These are phyloP conservation scores for Oxycera nigricornis DNA, from an alignment of 2,888 invertebrate species.

Conservation along the genomic window DNA sequence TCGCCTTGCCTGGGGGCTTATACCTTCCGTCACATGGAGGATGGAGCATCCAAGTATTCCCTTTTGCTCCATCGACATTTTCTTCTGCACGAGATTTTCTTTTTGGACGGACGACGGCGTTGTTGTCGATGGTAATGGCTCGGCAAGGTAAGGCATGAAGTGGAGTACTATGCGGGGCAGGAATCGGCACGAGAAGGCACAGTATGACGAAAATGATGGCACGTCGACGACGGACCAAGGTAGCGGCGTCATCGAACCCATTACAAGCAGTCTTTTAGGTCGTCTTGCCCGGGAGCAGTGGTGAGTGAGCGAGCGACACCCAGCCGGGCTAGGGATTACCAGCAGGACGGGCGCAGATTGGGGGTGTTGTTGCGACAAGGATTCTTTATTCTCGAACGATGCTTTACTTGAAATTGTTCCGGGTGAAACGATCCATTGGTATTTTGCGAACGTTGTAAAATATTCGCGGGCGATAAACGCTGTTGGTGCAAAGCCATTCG, in stretches of 20 bases:
- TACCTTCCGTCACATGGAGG: background rate
- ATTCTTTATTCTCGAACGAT: no score
- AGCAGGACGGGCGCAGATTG: no score
- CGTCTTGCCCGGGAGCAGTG: no score
- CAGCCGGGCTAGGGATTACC: no score
- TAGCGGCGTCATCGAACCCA: slow-evolving; percentile 39
- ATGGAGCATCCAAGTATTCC: background rate
- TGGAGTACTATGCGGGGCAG: background rate
- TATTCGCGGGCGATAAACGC: no score
- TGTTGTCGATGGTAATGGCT: slow-evolving; percentile 5
- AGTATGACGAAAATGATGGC: background rate
- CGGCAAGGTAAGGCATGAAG: background rate
- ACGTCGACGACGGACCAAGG: background rate
- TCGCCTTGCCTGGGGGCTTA: background rate
- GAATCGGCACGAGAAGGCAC: background rate
- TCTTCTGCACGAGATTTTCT: background rate
- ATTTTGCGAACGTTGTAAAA: no score
- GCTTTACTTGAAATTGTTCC: no score
- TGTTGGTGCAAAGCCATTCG: no score
- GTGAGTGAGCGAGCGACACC: no score
- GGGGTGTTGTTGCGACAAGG: no score
- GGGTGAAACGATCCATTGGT: no score
- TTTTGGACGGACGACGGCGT: background rate
- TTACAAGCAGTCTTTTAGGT: background rate
- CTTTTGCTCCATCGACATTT: background rate